phyloP scores from a whole-genome alignment of 2,797 vertebrate genomes.

The Borostomias antarcticus region DNA sequence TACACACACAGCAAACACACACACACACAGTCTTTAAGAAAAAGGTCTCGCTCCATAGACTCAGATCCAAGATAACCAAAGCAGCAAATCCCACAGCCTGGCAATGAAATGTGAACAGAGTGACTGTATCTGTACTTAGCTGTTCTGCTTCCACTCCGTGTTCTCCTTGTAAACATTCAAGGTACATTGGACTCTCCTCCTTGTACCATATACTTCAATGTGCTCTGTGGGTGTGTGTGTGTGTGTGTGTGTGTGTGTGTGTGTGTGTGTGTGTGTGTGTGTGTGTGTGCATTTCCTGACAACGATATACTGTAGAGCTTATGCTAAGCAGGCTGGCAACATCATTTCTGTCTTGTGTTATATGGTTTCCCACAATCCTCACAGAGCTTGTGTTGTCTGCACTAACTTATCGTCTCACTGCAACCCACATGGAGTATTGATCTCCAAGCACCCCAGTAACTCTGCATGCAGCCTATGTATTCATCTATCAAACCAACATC shows the following conservation, averaged over 20 bases:
- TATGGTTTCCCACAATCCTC: too few relatives aligned
- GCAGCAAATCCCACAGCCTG: neutral
- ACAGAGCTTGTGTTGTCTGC: neutral
- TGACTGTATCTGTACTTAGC: neutral
- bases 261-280: neutral
- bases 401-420: slow-evolving; percentile 2
- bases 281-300: neutral
- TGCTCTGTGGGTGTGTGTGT: neutral
- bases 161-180: neutral
- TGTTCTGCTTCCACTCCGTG: too few relatives aligned
- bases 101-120: slow-evolving; percentile 17
- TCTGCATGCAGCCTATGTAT: slow-evolving; percentile 29
- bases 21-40: slow-evolving; percentile 3
- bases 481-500: slow-evolving; percentile 4
- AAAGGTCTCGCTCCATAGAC: neutral
- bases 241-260: neutral
- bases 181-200: too few relatives aligned
- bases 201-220: neutral
- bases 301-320: neutral
- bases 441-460: slow-evolving; percentile 18
- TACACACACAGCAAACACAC: slow-evolving; percentile 5
- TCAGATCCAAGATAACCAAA: neutral
- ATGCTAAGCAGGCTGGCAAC: neutral
- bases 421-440: slow-evolving; percentile 13
- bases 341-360: neutral